Evolutionary conservation across 2,888 invertebrate species (phyloP), one percentile per base, ranked within the genome.

Genomic region (Caprella mutica): DNA sequence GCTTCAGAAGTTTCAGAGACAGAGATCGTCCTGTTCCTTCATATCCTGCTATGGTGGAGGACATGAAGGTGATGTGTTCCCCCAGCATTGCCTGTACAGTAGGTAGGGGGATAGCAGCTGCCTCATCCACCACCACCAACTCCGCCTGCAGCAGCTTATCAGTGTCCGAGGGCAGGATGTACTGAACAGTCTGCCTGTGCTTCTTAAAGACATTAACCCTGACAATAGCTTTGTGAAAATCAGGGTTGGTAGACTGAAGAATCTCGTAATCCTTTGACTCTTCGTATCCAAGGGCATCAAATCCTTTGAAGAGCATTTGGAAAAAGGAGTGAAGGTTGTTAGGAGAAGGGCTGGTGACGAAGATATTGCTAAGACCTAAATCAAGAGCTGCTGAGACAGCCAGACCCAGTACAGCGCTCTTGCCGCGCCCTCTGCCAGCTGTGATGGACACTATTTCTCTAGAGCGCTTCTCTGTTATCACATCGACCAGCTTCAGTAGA

Each of bases 1-100:
- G 90, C 52, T 92, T 85, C 55, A 99, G 81, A 19, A 99, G 77
- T 73, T 99, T 99, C 55, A 97, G 75, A 0, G 94, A 93, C 24
- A 99, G 76, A 0, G 96, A 94, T 6, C 98, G 78, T 0, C 98
- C 98, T 0, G 98, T 98, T 52, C 98, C 96, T 76, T 97, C 97
- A 72, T 97, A 97, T 26, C 79, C 79, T 69, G 94, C 90, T 39
- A 97, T 88, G 0, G 98, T 98, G 0, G 97, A 98, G 0, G 98
- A 84, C 71, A 99, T 81, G 70, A 98, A 88, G 12, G 92, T 87
- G 33, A 96, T 78, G 69, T 94, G 94, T 0, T 93, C 90, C 0
- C 86, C 87, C 56, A 89, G 77, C 72, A 96, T 85, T 2, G 84
- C 81, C 66, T 90, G 87, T 1, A 99, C 94, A 68, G 88, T 81